Evolutionary conservation across 2,888 invertebrate genomes (phyloP), one percentile per base, ranked within the genome.

Genomic region (Zhengitettix transpicula): DNA sequence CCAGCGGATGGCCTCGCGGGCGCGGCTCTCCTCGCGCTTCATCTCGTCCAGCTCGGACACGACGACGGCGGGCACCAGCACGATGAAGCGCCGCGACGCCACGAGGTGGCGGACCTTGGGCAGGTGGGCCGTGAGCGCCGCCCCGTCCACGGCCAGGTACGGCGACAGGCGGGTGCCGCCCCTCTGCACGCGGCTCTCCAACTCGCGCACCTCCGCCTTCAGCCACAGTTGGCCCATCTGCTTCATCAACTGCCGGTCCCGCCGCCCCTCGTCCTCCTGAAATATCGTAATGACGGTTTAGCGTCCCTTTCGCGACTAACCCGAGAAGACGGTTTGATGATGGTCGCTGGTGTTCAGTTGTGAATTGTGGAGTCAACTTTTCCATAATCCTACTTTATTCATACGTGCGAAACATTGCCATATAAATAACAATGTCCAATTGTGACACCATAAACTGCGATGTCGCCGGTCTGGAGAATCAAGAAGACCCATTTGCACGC

Each of bases 1-100:
- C 94, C 94, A 96, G 65, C 95, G 87, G 62, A 94, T 95, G 7
- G 91, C 92, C 71, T 94, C 92, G 58, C 95, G 81, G 0, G 93
- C 94, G 64, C 85, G 82, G 64, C 84, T 82, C 68, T 87, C 86
- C 65, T 86, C 86, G 62, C 89, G 86, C 75, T 96, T 95, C 67
- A 92, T 74, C 67, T 89, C 86, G 72, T 95, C 95, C 71, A 95
- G 74, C 64, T 89, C 88, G 67, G 89, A 89, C 60, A 95, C 81
- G 64, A 94, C 94, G 69, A 88, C 82, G 68, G 86, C 81, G 7
- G 95, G 95, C 65, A 96, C 85, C 61, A 95, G 82, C 58, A 95
- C 81, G 67, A 95, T 85, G 70, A 94, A 92, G 69, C 87, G 87
- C 66, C 85, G 82, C 16, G 89, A 82, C 65, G 82, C 80, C n/a